Percentiles rank a stretch among this genome's conserved stretches.
Evolutionary conservation across 2,113 vertebrate genomes (phyloP).

Genomic region (Marmota flaviventris): DNA sequence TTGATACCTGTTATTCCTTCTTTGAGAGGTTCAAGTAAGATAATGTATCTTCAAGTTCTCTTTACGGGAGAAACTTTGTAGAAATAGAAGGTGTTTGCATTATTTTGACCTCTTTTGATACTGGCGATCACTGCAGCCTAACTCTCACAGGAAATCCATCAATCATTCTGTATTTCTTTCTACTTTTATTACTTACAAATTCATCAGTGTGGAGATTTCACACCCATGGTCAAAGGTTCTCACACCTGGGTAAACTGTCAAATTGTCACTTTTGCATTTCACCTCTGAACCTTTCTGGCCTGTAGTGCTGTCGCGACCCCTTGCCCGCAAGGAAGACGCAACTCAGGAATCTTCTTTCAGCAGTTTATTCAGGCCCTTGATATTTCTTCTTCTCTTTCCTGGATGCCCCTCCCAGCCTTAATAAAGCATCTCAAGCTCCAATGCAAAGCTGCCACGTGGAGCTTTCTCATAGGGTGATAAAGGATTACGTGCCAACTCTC

Average conservation of each 20-base stretch:
- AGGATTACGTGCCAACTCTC: no score
- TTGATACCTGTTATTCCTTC: not conserved
- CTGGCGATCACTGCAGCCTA: not conserved
- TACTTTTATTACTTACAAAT: constrained; percentile 54
- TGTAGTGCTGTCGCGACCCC: no score
- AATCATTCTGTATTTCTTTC: constrained; percentile 45
- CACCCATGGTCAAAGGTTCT: not conserved
- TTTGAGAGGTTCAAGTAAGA: not conserved
- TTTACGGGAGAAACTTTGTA: not conserved
- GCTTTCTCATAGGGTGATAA: no score
- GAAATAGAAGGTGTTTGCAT: not conserved
- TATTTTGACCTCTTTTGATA: constrained; percentile 22
- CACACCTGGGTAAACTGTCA: constrained; percentile 53
- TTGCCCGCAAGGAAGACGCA: no score
- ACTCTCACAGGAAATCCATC: constrained; percentile 43
- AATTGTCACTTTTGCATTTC: not conserved
- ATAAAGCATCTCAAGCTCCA: no score
- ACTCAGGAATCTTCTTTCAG: no score
- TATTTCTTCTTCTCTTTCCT: no score
- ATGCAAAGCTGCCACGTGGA: no score
- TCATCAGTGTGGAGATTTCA: constrained; percentile 16
- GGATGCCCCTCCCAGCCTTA: no score
- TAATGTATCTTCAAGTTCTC: not conserved
- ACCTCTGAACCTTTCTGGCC: constrained; percentile 1
- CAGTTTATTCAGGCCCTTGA: no score